Evolutionary conservation across 2,113 vertebrate species (phyloP).

Genomic region (Microcebus murinus): DNA sequence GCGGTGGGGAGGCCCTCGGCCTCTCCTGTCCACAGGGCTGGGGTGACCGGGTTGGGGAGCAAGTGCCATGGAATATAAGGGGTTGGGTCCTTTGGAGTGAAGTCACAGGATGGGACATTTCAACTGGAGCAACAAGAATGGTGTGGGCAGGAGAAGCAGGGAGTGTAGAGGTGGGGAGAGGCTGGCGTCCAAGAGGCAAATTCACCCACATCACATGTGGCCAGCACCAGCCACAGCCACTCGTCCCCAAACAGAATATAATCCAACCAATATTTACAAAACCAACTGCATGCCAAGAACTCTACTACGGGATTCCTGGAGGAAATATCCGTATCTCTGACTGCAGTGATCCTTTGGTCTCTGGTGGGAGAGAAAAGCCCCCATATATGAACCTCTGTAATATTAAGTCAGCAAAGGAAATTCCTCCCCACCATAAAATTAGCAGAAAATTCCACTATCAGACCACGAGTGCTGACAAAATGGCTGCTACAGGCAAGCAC

Average conservation of each 20-base stretch:
- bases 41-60: fast-evolving
- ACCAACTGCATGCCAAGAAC: neutral
- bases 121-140: neutral
- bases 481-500: neutral
- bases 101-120: neutral
- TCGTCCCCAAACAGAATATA: neutral
- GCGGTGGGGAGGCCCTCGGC: too few relatives aligned
- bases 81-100: neutral
- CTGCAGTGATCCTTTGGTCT: neutral
- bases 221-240: neutral
- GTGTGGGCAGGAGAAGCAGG: neutral
- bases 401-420: neutral
- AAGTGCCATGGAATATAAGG: neutral
- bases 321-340: neutral
- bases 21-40: neutral
- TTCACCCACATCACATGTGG: too few relatives aligned
- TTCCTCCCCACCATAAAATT: neutral
- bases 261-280: neutral
- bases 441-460: neutral
- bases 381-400: neutral
- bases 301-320: neutral
- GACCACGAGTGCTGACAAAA: neutral
- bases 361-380: neutral
- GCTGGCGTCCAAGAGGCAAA: neutral
- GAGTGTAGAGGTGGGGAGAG: neutral